Base-by-base conservation (phyloP, 2,888 invertebrate species). In the Gisinianus flammeolus region DNA sequence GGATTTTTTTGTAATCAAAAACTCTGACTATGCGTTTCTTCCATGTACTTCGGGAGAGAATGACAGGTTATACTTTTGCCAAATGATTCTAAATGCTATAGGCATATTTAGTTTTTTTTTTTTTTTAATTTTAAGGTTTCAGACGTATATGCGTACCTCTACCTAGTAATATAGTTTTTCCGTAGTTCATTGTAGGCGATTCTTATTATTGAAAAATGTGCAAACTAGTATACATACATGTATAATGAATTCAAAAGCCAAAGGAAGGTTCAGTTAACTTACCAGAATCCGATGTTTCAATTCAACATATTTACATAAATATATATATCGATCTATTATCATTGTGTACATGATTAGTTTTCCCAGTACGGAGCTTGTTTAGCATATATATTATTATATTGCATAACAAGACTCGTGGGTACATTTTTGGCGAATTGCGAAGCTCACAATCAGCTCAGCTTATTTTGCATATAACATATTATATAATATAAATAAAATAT, bases 401-500 rank as follows among this genome's bases (percentile, higher is more conserved):
- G n/a, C 22, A 22, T 35, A 68, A 33, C 4, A 64, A 64, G 10
- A 64, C 16, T 10, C 5, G 30, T 30, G 67, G 67, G 31, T 5
- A 16, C 28, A 67, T 31, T 16, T 31, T 19, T 35, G 12, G 24
- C n/a, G 54, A 44, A 52, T 54, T 70, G 70, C 70, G 54, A 70
- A 35, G 69, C 69, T 69, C 24, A 69, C 54, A 70, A 70, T 70
- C 70, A 70, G 54, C 70, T 52, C n/a, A n/a, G n/a, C n/a, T n/a
- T n/a, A n/a, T n/a, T n/a, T n/a, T n/a, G n/a, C n/a, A n/a, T n/a
- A n/a, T n/a, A n/a, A n/a, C n/a, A n/a, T n/a, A n/a, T n/a, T n/a
- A n/a, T n/a, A n/a, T n/a, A n/a, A n/a, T n/a, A n/a, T n/a, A n/a
- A n/a, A n/a, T n/a, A n/a, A n/a, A n/a, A n/a, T 70, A 22, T 64